These are phyloP conservation scores for Coecobrya sp. DNA, from an alignment of 2,888 invertebrate species.

Conservation along the genomic window DNA sequence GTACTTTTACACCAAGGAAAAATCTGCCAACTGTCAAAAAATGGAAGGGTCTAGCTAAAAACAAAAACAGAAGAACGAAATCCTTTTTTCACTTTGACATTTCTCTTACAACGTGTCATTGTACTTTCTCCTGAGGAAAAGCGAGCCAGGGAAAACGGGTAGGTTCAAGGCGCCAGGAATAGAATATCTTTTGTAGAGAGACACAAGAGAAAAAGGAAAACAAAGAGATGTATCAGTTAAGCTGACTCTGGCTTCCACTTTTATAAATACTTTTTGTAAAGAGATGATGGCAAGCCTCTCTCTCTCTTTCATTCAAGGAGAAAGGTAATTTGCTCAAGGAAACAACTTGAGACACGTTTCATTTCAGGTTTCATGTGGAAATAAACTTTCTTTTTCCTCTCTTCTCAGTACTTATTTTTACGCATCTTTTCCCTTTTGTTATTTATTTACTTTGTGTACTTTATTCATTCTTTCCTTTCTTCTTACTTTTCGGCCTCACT, in stretches of 20 bases:
- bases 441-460: slow-evolving; percentile 49
- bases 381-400: slow-evolving; percentile 20
- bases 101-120: slow-evolving; percentile 19
- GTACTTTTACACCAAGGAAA: neutral
- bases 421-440: slow-evolving; percentile 31
- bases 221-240: slow-evolving; percentile 36
- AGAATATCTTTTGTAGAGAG: neutral
- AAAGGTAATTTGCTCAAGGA: slow-evolving; percentile 79
- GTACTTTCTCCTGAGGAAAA: neutral
- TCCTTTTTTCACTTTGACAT: slow-evolving; percentile 53
- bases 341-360: slow-evolving; percentile 77
- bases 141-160: neutral
- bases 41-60: neutral
- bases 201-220: slow-evolving; percentile 7
- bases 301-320: slow-evolving; percentile 22
- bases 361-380: slow-evolving; percentile 76
- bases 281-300: slow-evolving; percentile 12
- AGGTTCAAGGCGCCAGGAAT: neutral
- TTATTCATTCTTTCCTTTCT: neutral
- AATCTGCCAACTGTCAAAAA: slow-evolving; percentile 59
- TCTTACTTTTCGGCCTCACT: neutral
- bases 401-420: slow-evolving; percentile 30
- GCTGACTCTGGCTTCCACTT: slow-evolving; percentile 16
- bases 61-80: neutral
- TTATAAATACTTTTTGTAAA: slow-evolving; percentile 48